A percentile compares a stretch with the other conserved stretches of the same genome.
Conservation (phyloP, 2,888 invertebrate species). For the Eupelmus urozonus region DNA sequence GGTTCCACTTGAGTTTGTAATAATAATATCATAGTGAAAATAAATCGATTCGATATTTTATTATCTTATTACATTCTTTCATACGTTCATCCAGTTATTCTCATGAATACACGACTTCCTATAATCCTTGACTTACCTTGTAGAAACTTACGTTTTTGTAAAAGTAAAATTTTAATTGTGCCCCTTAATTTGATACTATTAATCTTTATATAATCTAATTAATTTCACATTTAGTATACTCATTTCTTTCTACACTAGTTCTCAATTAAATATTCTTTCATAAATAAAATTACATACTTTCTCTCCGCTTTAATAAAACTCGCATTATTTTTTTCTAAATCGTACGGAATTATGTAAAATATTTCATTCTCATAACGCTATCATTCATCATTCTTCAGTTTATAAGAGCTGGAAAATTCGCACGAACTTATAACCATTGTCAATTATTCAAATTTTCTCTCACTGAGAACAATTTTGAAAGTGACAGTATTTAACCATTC, state of each 20-base stretch:
- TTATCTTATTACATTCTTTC: too few relatives aligned
- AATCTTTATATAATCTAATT: slow-evolving; percentile 46
- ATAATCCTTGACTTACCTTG: neutral
- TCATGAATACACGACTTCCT: too few relatives aligned
- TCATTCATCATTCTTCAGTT: neutral
- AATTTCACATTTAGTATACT: slow-evolving; percentile 9
- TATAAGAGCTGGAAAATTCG: slow-evolving; percentile 15
- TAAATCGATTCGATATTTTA: too few relatives aligned
- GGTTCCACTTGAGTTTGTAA: too few relatives aligned
- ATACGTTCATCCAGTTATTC: too few relatives aligned
- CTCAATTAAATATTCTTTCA: slow-evolving; percentile 35
- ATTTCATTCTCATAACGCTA: slow-evolving; percentile 20
- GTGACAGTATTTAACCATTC: neutral
- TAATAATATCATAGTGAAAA: too few relatives aligned
- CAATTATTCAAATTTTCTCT: neutral
- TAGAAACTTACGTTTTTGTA: neutral
- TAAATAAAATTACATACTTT: slow-evolving; percentile 50
- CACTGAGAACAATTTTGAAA: neutral
- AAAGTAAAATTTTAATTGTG: slow-evolving; percentile 10
- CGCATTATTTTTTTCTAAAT: slow-evolving; percentile 21
- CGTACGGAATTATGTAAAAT: slow-evolving; percentile 37
- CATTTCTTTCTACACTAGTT: neutral
- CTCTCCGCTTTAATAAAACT: slow-evolving; percentile 25
- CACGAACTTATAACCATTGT: slow-evolving; percentile 28
- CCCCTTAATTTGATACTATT: neutral